Evolutionary conservation across 2,113 vertebrate genomes (phyloP).

Genomic region (Tiliqua scincoides): DNA sequence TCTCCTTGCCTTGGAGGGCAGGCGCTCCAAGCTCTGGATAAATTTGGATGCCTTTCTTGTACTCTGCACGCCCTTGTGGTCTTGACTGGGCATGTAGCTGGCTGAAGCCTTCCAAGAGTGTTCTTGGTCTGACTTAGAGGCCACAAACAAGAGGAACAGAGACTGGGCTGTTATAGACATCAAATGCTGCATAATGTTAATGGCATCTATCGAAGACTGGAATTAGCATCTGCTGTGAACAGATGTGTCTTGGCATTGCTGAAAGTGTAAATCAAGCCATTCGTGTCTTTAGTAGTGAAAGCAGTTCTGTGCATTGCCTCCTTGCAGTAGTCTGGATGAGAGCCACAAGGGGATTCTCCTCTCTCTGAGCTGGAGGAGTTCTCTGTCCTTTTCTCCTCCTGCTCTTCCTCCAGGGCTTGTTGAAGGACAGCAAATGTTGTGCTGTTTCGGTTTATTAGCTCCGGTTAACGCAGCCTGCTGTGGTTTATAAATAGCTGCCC

Average conservation of each 20-base stretch:
- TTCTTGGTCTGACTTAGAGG: neutral
- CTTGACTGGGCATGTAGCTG: neutral
- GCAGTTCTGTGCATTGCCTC: neutral
- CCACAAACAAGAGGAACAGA: neutral
- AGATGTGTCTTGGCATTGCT: conserved; percentile 11
- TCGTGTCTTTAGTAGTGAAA: neutral
- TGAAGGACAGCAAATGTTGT: neutral
- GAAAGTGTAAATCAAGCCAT: neutral
- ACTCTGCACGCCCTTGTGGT: neutral
- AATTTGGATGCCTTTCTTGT: no score
- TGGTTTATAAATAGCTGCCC: conserved; percentile 26
- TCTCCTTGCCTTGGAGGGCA: no score
- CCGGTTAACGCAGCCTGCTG: neutral
- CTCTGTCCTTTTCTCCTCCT: neutral
- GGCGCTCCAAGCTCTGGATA: no score
- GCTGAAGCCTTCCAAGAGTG: neutral
- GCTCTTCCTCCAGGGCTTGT: neutral
- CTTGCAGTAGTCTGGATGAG: neutral
- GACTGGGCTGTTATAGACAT: neutral
- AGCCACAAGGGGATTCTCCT: fast-evolving
- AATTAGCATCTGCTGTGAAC: neutral
- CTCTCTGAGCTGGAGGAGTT: neutral
- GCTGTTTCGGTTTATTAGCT: conserved; percentile 7
- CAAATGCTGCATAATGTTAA: neutral
- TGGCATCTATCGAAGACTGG: neutral